Base-by-base conservation (phyloP, 1,140 invertebrate genomes). In the Mesaphorura yosii region DNA sequence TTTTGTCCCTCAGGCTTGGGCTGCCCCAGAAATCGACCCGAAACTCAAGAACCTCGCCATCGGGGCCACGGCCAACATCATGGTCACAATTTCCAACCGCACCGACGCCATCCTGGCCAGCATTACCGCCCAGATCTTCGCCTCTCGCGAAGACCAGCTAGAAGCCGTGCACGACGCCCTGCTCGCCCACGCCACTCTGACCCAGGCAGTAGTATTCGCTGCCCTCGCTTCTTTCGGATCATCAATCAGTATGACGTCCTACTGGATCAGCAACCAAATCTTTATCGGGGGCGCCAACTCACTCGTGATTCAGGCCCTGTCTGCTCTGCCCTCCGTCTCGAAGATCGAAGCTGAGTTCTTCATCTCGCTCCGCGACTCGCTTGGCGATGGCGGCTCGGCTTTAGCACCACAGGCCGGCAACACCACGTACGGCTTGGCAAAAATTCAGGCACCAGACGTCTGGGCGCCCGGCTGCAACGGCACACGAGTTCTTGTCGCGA, bases 221-320 rank as follows among this genome's bases (percentile, higher is more conserved):
- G 31, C 31, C n/a, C n/a, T 34, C 10, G 31, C 31, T 34, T 10
- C 10, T 10, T 10, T 34, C n/a, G 31, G n/a, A 34, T n/a, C 10
- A 10, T n/a, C 10, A 10, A n/a, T 34, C n/a, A n/a, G n/a, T n/a
- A n/a, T n/a, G n/a, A n/a, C 31, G 20, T 42, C 17, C 20, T 51
- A 51, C 22, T 56, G 54, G 54, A 29, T 48, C 15, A 45, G 5
- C 6, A 56, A 56, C 29, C n/a, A 46, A 29, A 46, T 56, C 23
- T 51, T 23, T 26, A 34, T 56, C 4, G 26, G 27, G 17, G 28
- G 22, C 10, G 42, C 48, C 23, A 20, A 29, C 17, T 20, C 15
- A 19, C 26, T 7, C 2, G 23, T 56, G 12, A 20, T 56, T 4
- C 3, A 41, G 6, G 27, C 10, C 17, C 22, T 56, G 20, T 19